Evolutionary conservation across 1,140 invertebrate species (phyloP).

Genomic region (Hyphantria cunea): DNA sequence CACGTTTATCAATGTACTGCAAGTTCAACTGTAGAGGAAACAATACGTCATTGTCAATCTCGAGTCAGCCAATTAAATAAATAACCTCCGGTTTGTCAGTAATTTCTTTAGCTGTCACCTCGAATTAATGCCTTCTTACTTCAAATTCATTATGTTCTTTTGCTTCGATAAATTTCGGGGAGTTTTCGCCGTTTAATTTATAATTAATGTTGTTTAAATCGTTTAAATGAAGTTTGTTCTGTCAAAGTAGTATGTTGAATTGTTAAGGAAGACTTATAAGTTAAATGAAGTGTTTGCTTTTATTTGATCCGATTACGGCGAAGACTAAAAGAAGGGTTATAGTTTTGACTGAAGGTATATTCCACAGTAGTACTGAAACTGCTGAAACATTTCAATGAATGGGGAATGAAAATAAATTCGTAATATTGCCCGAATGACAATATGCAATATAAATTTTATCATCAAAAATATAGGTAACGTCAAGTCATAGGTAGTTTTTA

Average conservation of each 20-base stretch:
- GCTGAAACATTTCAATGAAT: too few species aligned
- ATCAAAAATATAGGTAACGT: too few species aligned
- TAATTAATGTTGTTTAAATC: conserved; percentile 7
- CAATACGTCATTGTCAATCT: conserved; percentile 74
- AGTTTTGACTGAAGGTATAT: too few species aligned
- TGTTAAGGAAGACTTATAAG: neutral
- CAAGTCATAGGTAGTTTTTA: too few species aligned
- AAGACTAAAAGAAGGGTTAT: too few species aligned
- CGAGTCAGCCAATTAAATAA: conserved; percentile 60
- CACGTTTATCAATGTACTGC: conserved; percentile 41
- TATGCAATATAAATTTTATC: too few species aligned
- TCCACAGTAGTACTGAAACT: too few species aligned
- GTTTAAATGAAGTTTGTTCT: neutral
- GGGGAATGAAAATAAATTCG: too few species aligned
- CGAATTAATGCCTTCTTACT: conserved; percentile 28
- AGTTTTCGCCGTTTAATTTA: conserved; percentile 1
- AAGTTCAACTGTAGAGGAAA: conserved; percentile 52
- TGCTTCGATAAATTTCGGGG: conserved; percentile 16
- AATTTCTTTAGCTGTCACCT: conserved; percentile 27
- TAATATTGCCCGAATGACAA: too few species aligned
- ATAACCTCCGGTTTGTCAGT: conserved; percentile 32
- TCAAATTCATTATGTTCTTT: conserved; percentile 29
- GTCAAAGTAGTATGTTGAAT: neutral
- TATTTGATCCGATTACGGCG: too few species aligned
- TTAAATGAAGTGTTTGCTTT: neutral